phyloP scores from a whole-genome alignment of 2,113 vertebrate genomes.

The Hystrix cristata region DNA sequence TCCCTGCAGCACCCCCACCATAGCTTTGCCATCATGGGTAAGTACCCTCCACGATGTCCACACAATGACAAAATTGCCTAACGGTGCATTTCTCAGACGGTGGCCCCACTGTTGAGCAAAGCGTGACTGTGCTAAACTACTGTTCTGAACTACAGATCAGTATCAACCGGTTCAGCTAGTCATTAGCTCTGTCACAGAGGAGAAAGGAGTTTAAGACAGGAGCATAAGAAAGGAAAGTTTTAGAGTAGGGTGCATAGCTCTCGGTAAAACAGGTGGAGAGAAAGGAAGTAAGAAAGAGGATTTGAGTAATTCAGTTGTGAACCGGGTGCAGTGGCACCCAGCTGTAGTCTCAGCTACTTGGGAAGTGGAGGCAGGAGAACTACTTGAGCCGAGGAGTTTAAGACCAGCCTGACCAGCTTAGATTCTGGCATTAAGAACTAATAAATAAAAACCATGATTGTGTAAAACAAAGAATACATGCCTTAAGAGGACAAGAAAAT shows the following conservation, averaged over 20 bases:
- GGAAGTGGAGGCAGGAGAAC: background rate
- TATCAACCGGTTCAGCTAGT: background rate
- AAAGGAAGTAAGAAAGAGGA: background rate
- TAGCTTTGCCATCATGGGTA: background rate
- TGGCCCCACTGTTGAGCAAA: background rate
- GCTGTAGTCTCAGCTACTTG: background rate
- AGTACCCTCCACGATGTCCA: background rate
- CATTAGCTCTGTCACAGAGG: background rate
- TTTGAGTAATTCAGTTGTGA: too few species aligned
- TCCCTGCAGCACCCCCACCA: fast-evolving
- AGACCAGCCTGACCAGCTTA: background rate
- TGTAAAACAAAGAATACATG: background rate
- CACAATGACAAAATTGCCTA: too few species aligned
- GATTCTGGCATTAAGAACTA: background rate
- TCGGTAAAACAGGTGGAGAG: background rate
- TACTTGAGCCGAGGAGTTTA: background rate
- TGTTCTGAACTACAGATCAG: background rate
- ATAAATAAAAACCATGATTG: background rate
- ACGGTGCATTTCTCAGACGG: background rate
- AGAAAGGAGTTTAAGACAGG: conserved; percentile 14
- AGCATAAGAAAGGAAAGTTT: background rate
- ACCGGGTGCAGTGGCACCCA: background rate
- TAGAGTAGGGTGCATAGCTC: background rate
- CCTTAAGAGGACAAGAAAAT: background rate
- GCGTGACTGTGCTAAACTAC: background rate